Conservation (phyloP, 2,113 vertebrate species). For the Lampris megalopsis region DNA sequence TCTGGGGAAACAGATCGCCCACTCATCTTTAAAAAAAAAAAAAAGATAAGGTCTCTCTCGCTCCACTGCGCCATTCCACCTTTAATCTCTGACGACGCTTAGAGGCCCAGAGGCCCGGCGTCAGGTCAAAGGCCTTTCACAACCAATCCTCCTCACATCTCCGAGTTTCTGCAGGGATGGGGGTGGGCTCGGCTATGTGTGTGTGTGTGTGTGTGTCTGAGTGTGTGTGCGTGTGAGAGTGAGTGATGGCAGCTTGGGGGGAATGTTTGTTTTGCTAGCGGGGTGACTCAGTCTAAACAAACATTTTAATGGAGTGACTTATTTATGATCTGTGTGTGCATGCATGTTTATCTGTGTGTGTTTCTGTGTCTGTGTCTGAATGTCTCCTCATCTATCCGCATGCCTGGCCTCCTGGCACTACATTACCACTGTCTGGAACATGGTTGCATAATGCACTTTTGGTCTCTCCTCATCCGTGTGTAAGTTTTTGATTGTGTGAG, state of each 20-base stretch:
- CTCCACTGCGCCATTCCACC: slow-evolving; percentile 32
- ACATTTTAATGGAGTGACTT: slow-evolving; percentile 77
- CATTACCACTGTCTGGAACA: slow-evolving; percentile 78
- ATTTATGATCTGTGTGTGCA: slow-evolving; percentile 68
- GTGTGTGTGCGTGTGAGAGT: neutral
- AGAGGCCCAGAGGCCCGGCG: slow-evolving; percentile 36
- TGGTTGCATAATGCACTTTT: slow-evolving; percentile 75
- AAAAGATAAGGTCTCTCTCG: slow-evolving; percentile 50
- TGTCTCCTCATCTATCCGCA: slow-evolving; percentile 38
- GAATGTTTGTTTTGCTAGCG: slow-evolving; percentile 70
- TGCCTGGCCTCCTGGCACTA: slow-evolving; percentile 57
- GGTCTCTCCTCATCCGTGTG: slow-evolving; percentile 50
- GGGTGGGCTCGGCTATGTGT: neutral
- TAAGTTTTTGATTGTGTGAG: slow-evolving; percentile 11
- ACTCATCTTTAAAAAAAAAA: slow-evolving; percentile 25
- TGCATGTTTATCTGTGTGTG: slow-evolving; percentile 13
- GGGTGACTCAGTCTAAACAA: slow-evolving; percentile 75
- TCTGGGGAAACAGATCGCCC: neutral
- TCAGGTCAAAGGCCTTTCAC: slow-evolving; percentile 61
- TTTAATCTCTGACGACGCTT: slow-evolving; percentile 58
- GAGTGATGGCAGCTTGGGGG: neutral
- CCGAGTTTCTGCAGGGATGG: neutral
- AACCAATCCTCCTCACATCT: slow-evolving; percentile 51
- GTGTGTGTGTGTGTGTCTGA: slow-evolving; percentile 19
- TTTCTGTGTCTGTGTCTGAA: slow-evolving; percentile 29